These are phyloP conservation scores for Semnornis frantzii DNA, from an alignment of 2,113 vertebrate genomes.

Conservation along the genomic window DNA sequence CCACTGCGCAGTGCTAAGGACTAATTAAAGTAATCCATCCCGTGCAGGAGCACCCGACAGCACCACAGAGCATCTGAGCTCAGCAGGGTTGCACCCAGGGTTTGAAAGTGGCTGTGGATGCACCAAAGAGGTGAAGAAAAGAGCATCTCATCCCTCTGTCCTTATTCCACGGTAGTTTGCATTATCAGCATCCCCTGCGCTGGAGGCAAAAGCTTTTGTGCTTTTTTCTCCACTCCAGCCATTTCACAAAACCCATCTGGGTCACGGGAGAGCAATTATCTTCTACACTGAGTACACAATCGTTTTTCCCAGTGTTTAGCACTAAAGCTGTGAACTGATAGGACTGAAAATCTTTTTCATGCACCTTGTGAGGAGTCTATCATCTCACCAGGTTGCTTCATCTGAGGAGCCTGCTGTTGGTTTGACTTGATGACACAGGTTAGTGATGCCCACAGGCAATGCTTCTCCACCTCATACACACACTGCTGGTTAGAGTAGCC, in stretches of 20 bases:
- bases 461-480: neutral
- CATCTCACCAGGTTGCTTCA: neutral
- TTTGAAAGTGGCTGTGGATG: fast-evolving
- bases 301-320: neutral
- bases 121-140: neutral
- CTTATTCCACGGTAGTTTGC: neutral
- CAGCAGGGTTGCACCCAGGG: neutral
- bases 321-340: neutral
- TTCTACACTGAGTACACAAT: neutral
- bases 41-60: neutral
- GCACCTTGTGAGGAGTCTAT: neutral
- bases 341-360: neutral
- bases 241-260: neutral
- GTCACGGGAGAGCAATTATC: neutral
- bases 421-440: neutral
- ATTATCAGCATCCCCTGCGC: neutral
- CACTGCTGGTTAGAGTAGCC: neutral
- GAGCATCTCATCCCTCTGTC: neutral
- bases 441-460: neutral
- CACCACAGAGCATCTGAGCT: neutral
- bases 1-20: neutral
- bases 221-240: neutral
- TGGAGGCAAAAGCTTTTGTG: neutral
- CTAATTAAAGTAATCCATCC: neutral
- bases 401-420: neutral